Evolutionary conservation across 2,888 invertebrate species (phyloP).

Genomic region (Ochropleura leucogaster): DNA sequence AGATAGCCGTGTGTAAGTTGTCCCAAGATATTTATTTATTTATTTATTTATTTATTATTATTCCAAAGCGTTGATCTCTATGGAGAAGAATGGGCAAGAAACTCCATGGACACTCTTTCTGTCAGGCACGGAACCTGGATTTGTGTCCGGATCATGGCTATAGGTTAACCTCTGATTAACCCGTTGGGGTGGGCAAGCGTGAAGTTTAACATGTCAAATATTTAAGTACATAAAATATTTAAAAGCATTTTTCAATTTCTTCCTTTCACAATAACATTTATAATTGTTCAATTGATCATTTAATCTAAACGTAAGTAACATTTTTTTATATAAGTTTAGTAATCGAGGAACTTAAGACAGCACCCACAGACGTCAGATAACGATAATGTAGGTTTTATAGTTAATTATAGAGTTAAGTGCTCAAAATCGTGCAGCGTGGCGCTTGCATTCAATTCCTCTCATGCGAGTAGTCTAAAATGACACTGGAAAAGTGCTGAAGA

Average conservation of each 20-base stretch:
- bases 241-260: neutral
- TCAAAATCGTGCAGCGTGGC: constrained; percentile 10
- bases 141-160: neutral
- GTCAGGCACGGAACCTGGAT: neutral
- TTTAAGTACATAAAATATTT: neutral
- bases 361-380: constrained; percentile 17
- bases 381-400: constrained; percentile 8
- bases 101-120: no score
- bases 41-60: no score
- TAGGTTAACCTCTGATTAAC: neutral
- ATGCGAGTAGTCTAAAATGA: constrained; percentile 1
- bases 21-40: no score
- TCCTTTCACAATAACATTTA: neutral
- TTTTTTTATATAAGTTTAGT: neutral
- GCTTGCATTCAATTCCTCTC: constrained; percentile 19
- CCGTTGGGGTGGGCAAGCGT: neutral
- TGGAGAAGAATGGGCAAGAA: no score
- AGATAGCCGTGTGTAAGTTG: no score
- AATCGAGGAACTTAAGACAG: constrained; percentile 2
- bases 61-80: no score
- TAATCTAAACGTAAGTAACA: neutral
- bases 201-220: neutral
- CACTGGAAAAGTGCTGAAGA: constrained; percentile 17
- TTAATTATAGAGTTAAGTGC: constrained; percentile 27
- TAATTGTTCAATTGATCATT: neutral